phyloP scores from a whole-genome alignment of 2,113 vertebrate species.

The Oxyura jamaicensis region DNA sequence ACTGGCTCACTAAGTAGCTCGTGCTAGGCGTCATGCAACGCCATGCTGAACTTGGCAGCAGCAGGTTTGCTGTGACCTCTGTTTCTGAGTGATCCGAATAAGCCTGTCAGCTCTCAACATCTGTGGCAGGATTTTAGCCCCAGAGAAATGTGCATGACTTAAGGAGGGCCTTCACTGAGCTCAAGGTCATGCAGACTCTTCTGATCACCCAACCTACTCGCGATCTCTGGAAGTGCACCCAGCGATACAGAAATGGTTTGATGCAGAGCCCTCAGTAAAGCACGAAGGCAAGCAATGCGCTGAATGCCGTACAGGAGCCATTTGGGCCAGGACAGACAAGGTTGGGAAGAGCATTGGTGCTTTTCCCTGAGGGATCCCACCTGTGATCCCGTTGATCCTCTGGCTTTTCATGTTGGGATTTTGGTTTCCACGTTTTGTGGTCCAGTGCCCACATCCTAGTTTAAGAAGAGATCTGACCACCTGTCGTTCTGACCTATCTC shows the following conservation, averaged over 20 bases:
- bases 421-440: background rate
- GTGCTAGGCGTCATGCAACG: accelerated
- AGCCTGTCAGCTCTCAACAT: background rate
- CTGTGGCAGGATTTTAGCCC: background rate
- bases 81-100: background rate
- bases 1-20: background rate
- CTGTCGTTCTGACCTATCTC: accelerated
- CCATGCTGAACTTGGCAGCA: background rate
- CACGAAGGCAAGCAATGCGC: no score
- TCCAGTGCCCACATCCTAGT: accelerated
- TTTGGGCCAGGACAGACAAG: background rate
- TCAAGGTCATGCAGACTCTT: background rate
- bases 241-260: background rate
- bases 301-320: no score
- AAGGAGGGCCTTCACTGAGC: background rate
- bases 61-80: background rate
- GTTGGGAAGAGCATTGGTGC: background rate
- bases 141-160: background rate
- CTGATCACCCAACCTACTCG: background rate
- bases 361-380: background rate
- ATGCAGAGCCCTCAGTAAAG: accelerated
- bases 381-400: background rate
- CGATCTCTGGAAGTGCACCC: background rate
- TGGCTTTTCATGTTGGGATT: accelerated
- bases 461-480: background rate